Conservation (phyloP, 2,113 vertebrate species). For the Rhegmatorhina hoffmannsi region DNA sequence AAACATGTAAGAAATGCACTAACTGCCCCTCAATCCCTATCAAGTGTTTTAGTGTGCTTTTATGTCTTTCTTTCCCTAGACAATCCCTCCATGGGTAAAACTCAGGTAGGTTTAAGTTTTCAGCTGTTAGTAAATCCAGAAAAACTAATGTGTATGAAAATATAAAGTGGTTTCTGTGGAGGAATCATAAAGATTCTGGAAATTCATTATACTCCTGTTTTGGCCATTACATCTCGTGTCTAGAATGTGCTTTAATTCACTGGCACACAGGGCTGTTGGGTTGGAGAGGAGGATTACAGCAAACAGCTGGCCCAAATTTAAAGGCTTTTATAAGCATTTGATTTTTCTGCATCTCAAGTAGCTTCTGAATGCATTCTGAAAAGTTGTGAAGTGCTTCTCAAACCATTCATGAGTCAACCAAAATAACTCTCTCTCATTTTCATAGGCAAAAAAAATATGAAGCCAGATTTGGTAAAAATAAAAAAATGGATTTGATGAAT, state of each 20-base stretch:
- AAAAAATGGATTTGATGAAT: background rate
- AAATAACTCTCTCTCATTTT: background rate
- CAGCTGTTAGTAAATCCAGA: background rate
- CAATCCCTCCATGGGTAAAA: background rate
- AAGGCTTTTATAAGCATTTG: background rate
- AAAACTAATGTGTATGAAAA: background rate
- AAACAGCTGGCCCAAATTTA: background rate
- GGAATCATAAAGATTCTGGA: background rate
- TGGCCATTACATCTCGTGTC: background rate
- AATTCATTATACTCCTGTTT: background rate
- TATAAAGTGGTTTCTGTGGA: background rate
- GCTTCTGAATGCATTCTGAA: slow-evolving; percentile 5
- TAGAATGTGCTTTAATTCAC: background rate
- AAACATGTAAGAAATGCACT: background rate
- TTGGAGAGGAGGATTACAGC: background rate
- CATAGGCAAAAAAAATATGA: background rate
- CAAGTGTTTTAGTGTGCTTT: background rate
- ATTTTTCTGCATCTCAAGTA: background rate
- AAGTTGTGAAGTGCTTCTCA: background rate
- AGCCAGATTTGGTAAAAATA: background rate
- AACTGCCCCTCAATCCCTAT: background rate
- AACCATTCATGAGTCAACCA: background rate
- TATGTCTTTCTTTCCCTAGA: background rate
- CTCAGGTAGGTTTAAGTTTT: background rate
- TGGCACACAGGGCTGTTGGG: background rate